A percentile compares a stretch with the other conserved stretches of the same genome.
Conservation (phyloP, 2,888 invertebrate species). For the Sepioteuthis lessoniana region DNA sequence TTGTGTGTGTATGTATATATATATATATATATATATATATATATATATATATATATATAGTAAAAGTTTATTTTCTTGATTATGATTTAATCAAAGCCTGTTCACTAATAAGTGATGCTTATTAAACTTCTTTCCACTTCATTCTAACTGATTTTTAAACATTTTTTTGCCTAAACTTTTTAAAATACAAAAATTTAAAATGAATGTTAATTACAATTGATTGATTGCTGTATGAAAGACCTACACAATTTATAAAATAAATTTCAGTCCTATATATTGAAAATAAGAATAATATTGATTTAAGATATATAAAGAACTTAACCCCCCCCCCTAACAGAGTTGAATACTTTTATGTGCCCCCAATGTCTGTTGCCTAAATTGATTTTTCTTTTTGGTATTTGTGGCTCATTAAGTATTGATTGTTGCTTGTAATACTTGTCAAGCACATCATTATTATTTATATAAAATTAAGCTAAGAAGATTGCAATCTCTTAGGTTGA, state of each 20-base stretch:
- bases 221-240: background rate
- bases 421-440: background rate
- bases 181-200: background rate
- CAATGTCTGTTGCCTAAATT: background rate
- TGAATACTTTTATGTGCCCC: background rate
- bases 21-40: background rate
- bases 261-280: background rate
- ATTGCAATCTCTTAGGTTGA: background rate
- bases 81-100: background rate
- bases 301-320: background rate
- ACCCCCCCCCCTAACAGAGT: background rate
- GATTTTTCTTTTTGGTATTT: background rate
- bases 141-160: background rate
- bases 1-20: background rate
- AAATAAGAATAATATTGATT: background rate
- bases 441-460: background rate
- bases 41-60: slow-evolving; percentile 41
- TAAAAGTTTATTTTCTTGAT: background rate
- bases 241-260: background rate
- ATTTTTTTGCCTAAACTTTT: background rate
- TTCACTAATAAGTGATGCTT: background rate
- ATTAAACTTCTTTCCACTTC: background rate
- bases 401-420: background rate
- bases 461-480: background rate
- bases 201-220: slow-evolving; percentile 7